Conservation (phyloP, 2,797 vertebrate species). For the Macropodus opercularis region DNA sequence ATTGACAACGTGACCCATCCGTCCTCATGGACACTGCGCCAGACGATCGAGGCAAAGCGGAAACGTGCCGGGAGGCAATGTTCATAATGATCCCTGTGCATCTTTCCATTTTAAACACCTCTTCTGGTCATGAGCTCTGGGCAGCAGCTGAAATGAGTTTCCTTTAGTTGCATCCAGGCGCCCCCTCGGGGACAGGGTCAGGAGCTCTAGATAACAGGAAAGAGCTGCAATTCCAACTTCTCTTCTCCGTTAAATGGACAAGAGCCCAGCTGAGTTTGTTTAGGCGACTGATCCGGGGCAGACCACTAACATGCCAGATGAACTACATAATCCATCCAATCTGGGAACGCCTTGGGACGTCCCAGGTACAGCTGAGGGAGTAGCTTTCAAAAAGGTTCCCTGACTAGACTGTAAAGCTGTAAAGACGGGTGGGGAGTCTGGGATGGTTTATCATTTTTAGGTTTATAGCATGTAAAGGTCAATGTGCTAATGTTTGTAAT, state of each 20-base stretch:
- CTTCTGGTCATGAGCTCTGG: constrained; percentile 36
- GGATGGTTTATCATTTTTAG: background rate
- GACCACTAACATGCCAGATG: background rate
- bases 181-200: constrained; percentile 34
- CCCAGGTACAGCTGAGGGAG: background rate
- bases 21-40: constrained; percentile 4
- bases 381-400: background rate
- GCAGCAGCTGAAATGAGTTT: constrained; percentile 37
- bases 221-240: constrained; percentile 9
- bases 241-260: constrained; percentile 27
- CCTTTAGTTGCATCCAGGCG: constrained; percentile 24
- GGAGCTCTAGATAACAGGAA: constrained; percentile 41
- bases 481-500: too few species aligned
- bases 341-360: background rate
- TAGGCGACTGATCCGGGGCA: constrained; percentile 12
- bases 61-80: constrained; percentile 23
- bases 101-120: constrained; percentile 27
- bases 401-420: background rate
- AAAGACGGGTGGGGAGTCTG: background rate
- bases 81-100: constrained; percentile 23
- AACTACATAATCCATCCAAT: background rate
- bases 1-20: constrained; percentile 10
- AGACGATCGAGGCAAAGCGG: constrained; percentile 16
- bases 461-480: too few species aligned
- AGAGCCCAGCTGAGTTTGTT: constrained; percentile 18